phyloP scores from a whole-genome alignment of 1,140 invertebrate species.

The Diploscapter pachys region DNA sequence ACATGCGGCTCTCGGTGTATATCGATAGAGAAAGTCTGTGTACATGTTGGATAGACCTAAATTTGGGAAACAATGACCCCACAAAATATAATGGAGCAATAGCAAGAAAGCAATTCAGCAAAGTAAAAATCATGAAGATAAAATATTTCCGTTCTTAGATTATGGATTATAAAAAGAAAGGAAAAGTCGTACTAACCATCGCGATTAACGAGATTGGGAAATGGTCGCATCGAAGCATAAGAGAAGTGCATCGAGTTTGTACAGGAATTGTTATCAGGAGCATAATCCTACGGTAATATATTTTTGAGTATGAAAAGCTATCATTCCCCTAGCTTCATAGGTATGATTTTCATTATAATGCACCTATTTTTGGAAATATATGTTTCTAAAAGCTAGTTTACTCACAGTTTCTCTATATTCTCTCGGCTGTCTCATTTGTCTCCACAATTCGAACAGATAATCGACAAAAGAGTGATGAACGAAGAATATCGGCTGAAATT shows the following conservation, averaged over 20 bases:
- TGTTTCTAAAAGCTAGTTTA: too few relatives aligned
- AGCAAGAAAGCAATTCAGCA: slow-evolving; percentile 13
- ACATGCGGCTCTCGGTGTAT: slow-evolving; percentile 51
- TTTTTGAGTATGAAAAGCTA: too few relatives aligned
- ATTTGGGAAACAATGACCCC: too few relatives aligned
- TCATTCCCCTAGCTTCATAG: background rate
- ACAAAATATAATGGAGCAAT: slow-evolving; percentile 10
- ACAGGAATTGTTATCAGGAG: slow-evolving; percentile 52
- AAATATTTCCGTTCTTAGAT: too few relatives aligned
- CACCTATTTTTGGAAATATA: too few relatives aligned
- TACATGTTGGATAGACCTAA: slow-evolving; percentile 50
- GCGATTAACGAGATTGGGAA: slow-evolving; percentile 45
- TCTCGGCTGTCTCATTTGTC: slow-evolving; percentile 50
- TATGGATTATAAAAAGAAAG: too few relatives aligned
- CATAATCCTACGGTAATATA: slow-evolving; percentile 42
- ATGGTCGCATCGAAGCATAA: slow-evolving; percentile 54
- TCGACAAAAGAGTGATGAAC: slow-evolving; percentile 62
- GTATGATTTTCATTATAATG: too few relatives aligned
- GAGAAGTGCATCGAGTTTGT: slow-evolving; percentile 54
- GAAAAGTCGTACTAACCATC: slow-evolving; percentile 38
- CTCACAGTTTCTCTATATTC: slow-evolving; percentile 38
- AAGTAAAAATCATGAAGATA: too few relatives aligned
- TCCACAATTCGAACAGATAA: slow-evolving; percentile 58
- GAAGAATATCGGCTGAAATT: slow-evolving; percentile 57
- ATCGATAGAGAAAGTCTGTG: slow-evolving; percentile 55